These are phyloP conservation scores for Abscondita cerata DNA, from an alignment of 2,888 invertebrate species.

Conservation along the genomic window DNA sequence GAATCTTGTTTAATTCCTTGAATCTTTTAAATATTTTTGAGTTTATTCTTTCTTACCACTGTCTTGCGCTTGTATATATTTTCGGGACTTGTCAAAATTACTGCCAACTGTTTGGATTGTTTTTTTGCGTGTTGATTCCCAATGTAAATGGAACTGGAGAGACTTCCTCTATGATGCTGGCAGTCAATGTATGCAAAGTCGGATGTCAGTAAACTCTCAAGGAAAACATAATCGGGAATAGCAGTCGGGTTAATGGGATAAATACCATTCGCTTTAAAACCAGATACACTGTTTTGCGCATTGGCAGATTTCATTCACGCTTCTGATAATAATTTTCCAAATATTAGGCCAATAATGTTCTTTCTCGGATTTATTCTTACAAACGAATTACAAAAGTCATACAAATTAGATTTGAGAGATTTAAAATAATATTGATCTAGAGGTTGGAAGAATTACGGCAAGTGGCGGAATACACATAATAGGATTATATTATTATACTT, in stretches of 20 bases:
- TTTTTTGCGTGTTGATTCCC: neutral
- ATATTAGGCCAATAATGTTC: neutral
- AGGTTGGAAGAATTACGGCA: slow-evolving; percentile 10
- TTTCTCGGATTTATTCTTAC: neutral
- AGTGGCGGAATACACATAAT: slow-evolving; percentile 27
- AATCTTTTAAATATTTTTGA: too few species aligned
- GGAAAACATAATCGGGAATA: neutral
- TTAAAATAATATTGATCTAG: slow-evolving; percentile 12
- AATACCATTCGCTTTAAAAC: too few species aligned
- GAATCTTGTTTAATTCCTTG: too few species aligned
- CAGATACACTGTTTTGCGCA: too few species aligned
- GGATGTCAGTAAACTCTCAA: neutral
- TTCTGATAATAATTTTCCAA: neutral
- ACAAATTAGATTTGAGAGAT: slow-evolving; percentile 12
- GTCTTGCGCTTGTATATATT: neutral
- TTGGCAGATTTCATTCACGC: neutral
- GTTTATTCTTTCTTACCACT: neutral
- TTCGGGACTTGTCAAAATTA: neutral
- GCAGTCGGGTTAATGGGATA: too few species aligned
- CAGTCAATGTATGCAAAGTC: neutral
- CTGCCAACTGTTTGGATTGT: neutral
- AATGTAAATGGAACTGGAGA: neutral
- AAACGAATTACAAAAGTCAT: slow-evolving; percentile 6
- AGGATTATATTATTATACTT: slow-evolving; percentile 47
- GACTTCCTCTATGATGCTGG: neutral